A percentile compares a stretch with the other conserved stretches of the same genome.
These are phyloP conservation scores for Epinephelus malabaricus DNA, from an alignment of 2,797 vertebrate species.

Conservation along the genomic window DNA sequence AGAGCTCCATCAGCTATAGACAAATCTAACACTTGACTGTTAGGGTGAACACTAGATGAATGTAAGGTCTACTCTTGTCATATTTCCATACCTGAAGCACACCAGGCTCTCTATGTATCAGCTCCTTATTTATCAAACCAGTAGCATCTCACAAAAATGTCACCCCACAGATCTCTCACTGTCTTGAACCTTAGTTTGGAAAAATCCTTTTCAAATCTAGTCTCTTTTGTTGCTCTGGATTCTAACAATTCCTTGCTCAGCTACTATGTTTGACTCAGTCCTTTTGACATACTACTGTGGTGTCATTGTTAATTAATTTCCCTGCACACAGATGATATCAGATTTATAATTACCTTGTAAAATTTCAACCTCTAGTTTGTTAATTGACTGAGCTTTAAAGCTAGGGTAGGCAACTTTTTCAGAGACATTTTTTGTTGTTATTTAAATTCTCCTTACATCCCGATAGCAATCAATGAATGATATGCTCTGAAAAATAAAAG, in stretches of 20 bases:
- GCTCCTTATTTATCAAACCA: background rate
- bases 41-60: background rate
- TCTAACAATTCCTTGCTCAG: too few species aligned
- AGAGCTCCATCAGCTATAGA: too few species aligned
- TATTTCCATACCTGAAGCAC: background rate
- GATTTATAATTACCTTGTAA: background rate
- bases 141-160: background rate
- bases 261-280: background rate
- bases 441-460: too few species aligned
- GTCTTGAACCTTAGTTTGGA: background rate
- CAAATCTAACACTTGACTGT: background rate
- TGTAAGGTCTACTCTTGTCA: background rate
- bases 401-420: too few species aligned
- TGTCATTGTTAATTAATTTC: background rate
- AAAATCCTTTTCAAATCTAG: background rate
- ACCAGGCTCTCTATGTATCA: background rate
- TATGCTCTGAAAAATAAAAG: too few species aligned
- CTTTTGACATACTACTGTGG: background rate
- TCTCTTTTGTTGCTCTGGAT: background rate
- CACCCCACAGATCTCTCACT: background rate
- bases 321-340: background rate
- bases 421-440: too few species aligned
- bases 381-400: background rate
- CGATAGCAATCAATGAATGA: too few species aligned
- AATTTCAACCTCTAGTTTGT: background rate